These are phyloP conservation scores for Percopsis transmontana DNA, from an alignment of 2,113 vertebrate species.

Conservation along the genomic window DNA sequence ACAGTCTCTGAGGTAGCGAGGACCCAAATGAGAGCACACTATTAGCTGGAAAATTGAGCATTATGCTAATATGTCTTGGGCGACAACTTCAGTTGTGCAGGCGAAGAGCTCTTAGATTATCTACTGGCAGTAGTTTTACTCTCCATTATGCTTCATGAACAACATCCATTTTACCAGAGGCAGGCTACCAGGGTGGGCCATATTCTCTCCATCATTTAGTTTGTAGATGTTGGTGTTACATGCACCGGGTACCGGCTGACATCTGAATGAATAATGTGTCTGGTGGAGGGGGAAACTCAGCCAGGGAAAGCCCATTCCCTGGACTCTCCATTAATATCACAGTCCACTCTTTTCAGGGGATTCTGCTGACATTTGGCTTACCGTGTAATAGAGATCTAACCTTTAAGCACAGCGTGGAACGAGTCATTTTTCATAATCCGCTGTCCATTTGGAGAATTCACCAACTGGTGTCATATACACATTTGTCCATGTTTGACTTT, in stretches of 20 bases:
- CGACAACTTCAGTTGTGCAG: slow-evolving; percentile 39
- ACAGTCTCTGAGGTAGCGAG: slow-evolving; percentile 25
- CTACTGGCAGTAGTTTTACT: slow-evolving; percentile 38
- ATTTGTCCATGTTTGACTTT: slow-evolving; percentile 50
- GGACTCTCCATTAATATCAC: slow-evolving; percentile 77
- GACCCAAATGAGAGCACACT: slow-evolving; percentile 40
- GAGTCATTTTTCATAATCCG: slow-evolving; percentile 88
- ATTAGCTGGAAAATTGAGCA: slow-evolving; percentile 51
- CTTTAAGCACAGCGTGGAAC: slow-evolving; percentile 86
- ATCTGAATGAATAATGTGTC: slow-evolving; percentile 75
- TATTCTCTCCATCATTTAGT: slow-evolving; percentile 69
- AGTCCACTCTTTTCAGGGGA: slow-evolving; percentile 73
- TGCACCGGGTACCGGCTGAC: slow-evolving; percentile 72
- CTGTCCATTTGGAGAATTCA: slow-evolving; percentile 62
- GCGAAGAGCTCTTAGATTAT: slow-evolving; percentile 47
- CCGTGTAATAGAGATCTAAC: slow-evolving; percentile 86
- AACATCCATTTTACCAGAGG: slow-evolving; percentile 51
- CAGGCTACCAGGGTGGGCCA: slow-evolving; percentile 54
- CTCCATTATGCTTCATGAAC: slow-evolving; percentile 47
- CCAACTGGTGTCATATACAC: slow-evolving; percentile 39
- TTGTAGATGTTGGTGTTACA: slow-evolving; percentile 70
- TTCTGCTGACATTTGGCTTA: slow-evolving; percentile 79
- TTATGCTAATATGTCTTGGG: slow-evolving; percentile 56
- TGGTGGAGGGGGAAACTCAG: slow-evolving; percentile 65
- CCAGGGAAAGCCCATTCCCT: slow-evolving; percentile 71